Base-by-base conservation (phyloP, 1,140 invertebrate species). In the Zeugodacus cucurbitae region DNA sequence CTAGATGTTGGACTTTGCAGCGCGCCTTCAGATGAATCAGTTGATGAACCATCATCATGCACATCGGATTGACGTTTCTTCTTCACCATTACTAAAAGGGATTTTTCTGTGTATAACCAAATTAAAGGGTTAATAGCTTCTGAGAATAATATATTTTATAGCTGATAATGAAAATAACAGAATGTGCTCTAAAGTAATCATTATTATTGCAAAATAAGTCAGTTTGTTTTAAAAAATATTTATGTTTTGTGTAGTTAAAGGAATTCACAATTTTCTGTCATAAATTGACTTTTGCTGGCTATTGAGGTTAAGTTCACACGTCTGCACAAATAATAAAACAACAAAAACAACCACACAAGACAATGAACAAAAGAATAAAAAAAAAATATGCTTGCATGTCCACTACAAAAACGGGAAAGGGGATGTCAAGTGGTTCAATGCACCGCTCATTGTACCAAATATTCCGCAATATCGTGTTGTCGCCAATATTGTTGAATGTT, bases 1-100 rank as follows among this genome's bases (percentile, higher is more conserved):
- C 93, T 91, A 88, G 91, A 93, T 89, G 88, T 87, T 6, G 86
- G 87, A 89, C 89, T 90, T 88, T 90, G 89, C 91, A 91, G 89
- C 89, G 90, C 90, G 88, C 90, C 91, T 82, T 96, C 95, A 85
- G 94, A 95, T 8, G 95, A 96, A 90, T 96, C 96, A 2, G 96
- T 95, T 0, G 95, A 94, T 88, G 94, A 94, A 89, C 87, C 88
- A 87, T 90, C 89, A 14, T 96, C 95, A 78, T 94, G 94, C 5
- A 94, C 94, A 89, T 96, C 95, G 87, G 94, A 94, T 90, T 96
- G 95, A 91, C 95, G 95, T 93, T 96, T 96, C 93, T 95, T 96
- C 91, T 95, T 95, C 70, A 95, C 90, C 90, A 91, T 92, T 29
- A 26, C 44, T 67, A 67, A n/a, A 41, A 82, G 44, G 14, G 22